A percentile compares a stretch with the other conserved stretches of the same genome.
Conservation (phyloP, 2,113 vertebrate genomes). For the Benitochromis conjunctus region DNA sequence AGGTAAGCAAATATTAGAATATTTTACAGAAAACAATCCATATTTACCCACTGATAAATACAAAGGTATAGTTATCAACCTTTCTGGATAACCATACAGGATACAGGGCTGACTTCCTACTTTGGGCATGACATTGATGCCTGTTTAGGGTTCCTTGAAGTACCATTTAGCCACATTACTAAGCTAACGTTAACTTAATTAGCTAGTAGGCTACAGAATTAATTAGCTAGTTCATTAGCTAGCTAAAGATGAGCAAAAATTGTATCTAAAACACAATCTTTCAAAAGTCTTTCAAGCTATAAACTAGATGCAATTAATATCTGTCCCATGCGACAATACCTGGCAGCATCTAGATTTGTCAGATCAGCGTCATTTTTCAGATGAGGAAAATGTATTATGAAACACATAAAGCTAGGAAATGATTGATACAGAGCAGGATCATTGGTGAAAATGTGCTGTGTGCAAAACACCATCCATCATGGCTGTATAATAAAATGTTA, state of each 20-base stretch:
- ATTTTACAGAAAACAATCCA: not conserved
- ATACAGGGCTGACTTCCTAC: not conserved
- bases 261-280: not conserved
- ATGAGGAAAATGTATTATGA: not conserved
- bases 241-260: not conserved
- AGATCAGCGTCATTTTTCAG: not conserved
- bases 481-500: not conserved
- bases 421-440: not conserved
- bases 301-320: not conserved
- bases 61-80: not conserved
- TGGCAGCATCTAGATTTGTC: not conserved
- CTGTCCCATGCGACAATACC: not conserved
- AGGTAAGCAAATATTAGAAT: not conserved
- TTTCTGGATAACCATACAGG: not conserved
- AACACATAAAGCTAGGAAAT: not conserved
- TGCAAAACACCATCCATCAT: not conserved
- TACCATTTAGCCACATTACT: not conserved
- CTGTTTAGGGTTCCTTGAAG: not conserved
- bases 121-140: not conserved
- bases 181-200: not conserved
- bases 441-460: constrained; percentile 14
- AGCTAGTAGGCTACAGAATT: not conserved
- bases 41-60: not conserved
- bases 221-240: not conserved
- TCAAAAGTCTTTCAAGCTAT: not conserved